These are phyloP conservation scores for Macaca mulatta DNA, from an alignment of 2,113 vertebrate genomes.

Conservation along the genomic window DNA sequence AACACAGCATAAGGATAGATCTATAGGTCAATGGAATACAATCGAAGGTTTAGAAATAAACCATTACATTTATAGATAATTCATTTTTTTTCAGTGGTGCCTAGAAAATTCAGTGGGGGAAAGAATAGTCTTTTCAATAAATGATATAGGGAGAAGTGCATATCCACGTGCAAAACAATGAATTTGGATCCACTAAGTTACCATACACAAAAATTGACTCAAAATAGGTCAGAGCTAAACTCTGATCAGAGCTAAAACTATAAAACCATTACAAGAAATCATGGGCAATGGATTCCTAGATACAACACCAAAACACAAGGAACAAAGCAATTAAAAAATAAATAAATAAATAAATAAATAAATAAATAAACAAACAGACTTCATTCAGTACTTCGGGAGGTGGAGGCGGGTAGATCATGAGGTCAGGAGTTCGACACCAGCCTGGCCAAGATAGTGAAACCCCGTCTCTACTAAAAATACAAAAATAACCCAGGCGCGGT, in stretches of 20 bases:
- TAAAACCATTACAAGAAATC: background rate
- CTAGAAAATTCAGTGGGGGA: background rate
- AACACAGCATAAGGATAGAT: too few relatives aligned
- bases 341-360: too few relatives aligned
- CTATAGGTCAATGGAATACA: too few relatives aligned
- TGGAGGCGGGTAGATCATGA: too few relatives aligned
- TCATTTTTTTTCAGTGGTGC: background rate
- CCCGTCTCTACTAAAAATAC: too few relatives aligned
- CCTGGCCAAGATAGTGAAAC: too few relatives aligned
- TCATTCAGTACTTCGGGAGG: too few relatives aligned
- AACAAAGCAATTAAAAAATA: background rate
- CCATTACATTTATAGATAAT: background rate
- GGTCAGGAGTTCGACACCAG: too few relatives aligned
- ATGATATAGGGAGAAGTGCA: background rate
- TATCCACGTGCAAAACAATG: background rate
- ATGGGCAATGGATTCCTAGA: background rate
- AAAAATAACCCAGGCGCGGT: accelerated
- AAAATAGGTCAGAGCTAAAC: background rate
- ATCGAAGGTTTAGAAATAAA: background rate
- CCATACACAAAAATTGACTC: background rate
- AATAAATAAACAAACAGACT: too few relatives aligned
- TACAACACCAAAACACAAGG: background rate
- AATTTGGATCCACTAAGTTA: background rate
- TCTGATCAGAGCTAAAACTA: background rate
- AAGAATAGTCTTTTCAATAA: too few relatives aligned